These are phyloP conservation scores for Cheilosia urbana DNA, from an alignment of 2,888 invertebrate genomes.

Conservation along the genomic window DNA sequence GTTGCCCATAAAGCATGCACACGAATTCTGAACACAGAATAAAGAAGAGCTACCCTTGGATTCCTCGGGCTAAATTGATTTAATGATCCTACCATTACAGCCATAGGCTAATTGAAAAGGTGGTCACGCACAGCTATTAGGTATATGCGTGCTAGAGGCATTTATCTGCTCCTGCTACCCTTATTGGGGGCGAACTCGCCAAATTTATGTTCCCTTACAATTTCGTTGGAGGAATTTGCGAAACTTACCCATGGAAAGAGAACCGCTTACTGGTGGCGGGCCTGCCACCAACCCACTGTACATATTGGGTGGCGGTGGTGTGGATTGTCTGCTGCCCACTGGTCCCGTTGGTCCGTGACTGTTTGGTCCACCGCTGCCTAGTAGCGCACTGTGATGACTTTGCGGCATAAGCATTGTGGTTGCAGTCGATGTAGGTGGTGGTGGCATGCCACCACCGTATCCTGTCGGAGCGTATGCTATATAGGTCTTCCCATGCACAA, in stretches of 20 bases:
- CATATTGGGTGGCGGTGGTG: conserved; percentile 79
- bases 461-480: conserved; percentile 83
- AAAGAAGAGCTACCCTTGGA: background rate
- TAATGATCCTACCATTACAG: conserved; percentile 57
- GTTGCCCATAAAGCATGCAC: conserved; percentile 4
- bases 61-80: conserved; percentile 51
- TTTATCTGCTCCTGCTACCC: background rate
- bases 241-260: conserved; percentile 81
- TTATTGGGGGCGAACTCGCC: background rate
- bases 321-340: conserved; percentile 76
- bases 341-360: conserved; percentile 72
- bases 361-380: conserved; percentile 76
- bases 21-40: conserved; percentile 1
- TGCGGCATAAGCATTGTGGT: conserved; percentile 82
- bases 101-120: conserved; percentile 60
- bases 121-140: conserved; percentile 65
- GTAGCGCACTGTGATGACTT: conserved; percentile 78
- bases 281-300: conserved; percentile 80
- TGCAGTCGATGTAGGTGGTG: conserved; percentile 79
- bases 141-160: conserved; percentile 11
- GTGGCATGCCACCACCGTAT: conserved; percentile 80
- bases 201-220: conserved; percentile 22
- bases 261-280: conserved; percentile 79
- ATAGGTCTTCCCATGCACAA: conserved; percentile 78
- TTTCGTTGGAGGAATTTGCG: background rate